A percentile compares a stretch with the other conserved stretches of the same genome.
phyloP scores from a whole-genome alignment of 2,888 invertebrate species.

The Isoperla grammatica region DNA sequence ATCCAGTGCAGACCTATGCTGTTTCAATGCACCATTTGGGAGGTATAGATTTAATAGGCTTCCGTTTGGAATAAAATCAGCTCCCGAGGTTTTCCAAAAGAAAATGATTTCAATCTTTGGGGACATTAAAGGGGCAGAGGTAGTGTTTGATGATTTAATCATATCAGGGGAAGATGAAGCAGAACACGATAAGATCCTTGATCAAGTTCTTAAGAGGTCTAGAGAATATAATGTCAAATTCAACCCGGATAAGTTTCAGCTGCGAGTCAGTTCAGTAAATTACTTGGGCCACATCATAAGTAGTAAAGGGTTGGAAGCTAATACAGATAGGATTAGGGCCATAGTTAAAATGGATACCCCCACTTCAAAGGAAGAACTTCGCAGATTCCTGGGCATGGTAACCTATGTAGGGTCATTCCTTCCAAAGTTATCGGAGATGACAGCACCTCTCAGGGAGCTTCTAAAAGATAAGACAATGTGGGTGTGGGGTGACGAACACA shows the following conservation, averaged over 20 bases:
- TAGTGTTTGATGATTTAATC: constrained; percentile 40
- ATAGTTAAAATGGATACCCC: constrained; percentile 22
- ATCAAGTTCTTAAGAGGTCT: constrained; percentile 24
- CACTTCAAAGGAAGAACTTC: constrained; percentile 33
- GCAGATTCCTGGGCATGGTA: constrained; percentile 36
- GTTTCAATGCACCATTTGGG: constrained; percentile 25
- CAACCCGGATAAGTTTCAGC: constrained; percentile 27
- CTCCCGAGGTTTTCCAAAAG: too few species aligned
- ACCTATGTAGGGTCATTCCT: constrained; percentile 36
- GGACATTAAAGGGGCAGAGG: constrained; percentile 37
- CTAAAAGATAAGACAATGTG: too few species aligned
- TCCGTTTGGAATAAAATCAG: constrained; percentile 23
- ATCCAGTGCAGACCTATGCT: constrained; percentile 22
- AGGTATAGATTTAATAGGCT: constrained; percentile 22
- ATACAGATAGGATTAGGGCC: background rate
- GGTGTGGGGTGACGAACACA: constrained; percentile 22
- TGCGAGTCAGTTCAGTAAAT: constrained; percentile 34
- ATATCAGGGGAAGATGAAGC: constrained; percentile 30
- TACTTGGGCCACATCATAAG: constrained; percentile 31
- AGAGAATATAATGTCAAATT: constrained; percentile 33
- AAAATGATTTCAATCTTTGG: constrained; percentile 37
- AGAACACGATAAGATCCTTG: constrained; percentile 10
- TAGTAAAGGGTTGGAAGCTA: constrained; percentile 27
- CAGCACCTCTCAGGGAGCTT: too few species aligned
- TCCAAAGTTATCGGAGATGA: constrained; percentile 33